Evolutionary conservation across 2,113 vertebrate species (phyloP), one percentile per base, ranked within the genome.

Genomic region (Hippopotamus amphibius): DNA sequence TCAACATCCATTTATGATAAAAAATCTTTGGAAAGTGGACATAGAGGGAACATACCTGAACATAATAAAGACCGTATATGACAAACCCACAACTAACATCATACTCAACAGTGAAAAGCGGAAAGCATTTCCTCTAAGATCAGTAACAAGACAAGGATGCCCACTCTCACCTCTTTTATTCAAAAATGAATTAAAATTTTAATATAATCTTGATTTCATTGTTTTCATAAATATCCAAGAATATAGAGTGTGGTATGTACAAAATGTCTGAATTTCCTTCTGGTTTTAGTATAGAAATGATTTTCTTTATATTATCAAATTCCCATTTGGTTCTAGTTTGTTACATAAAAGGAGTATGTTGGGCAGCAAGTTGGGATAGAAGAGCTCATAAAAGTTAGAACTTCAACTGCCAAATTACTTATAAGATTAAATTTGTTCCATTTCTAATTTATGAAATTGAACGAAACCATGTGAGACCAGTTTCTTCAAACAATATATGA

Each of bases 361-460:
- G 37, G 48, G 11, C 15, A 46, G 26, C 59, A 85, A 69, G 19
- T 43, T 55, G 7, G 77, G 13, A 69, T 12, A 30, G 7, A 81
- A 66, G 16, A 46, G 37, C 13, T 55, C 77, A 19, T n/a, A 69
- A 87, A 77, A 53, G 82, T 74, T 30, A 68, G 21, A 81, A 66
- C 4, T 66, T 69, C 53, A 95, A n/a, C 8, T 74, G 43, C 15
- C 33, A 61, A 72, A 79, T 33, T 74, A 17, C 13, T 61, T 79
- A 74, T 9, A 53, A 80, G 84, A 63, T 85, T 84, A 66, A 96
- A 84, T 79, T 90, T 15, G 63, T 55, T 87, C 14, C 14, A 53
- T 74, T 79, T 93, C 9, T 85, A 41, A 79, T 93, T 82, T 66
- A 53, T 37, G 17, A 83, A 87, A 88, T 59, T 72, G 24, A 90